A percentile compares a stretch with the other conserved stretches of the same genome.
Evolutionary conservation across 2,113 vertebrate species (phyloP).

Genomic region (Calonectris borealis): DNA sequence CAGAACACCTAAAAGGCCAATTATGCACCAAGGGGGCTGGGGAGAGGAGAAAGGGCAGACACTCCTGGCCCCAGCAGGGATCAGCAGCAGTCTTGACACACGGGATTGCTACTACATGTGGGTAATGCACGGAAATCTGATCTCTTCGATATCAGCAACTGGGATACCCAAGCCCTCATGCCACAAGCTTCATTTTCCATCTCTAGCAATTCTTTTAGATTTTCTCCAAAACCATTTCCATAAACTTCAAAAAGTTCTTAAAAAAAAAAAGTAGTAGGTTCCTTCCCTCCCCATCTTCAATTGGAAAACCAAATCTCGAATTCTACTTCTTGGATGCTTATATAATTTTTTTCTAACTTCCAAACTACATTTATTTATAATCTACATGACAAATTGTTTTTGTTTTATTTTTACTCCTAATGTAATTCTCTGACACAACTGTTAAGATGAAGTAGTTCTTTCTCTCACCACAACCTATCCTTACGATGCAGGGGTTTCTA

Average conservation of each 20-base stretch:
- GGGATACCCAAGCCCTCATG: neutral
- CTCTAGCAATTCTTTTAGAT: neutral
- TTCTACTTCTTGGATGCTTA: neutral
- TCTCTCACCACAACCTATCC: neutral
- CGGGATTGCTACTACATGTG: neutral
- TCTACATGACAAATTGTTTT: neutral
- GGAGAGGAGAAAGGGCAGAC: neutral
- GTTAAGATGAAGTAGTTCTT: neutral
- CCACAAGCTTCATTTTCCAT: neutral
- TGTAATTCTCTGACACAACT: neutral
- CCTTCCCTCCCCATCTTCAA: neutral
- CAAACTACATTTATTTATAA: neutral
- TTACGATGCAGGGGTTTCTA: neutral
- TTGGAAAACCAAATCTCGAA: neutral
- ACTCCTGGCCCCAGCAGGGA: neutral
- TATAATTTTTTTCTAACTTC: neutral
- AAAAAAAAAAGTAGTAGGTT: neutral
- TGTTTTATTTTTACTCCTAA: neutral
- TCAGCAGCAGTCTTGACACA: neutral
- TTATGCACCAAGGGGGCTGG: neutral
- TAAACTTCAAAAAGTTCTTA: neutral
- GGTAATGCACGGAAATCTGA: rapidly evolving
- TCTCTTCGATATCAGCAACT: rapidly evolving
- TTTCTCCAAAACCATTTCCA: neutral
- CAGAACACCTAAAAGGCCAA: neutral